Evolutionary conservation across 2,888 invertebrate genomes (phyloP), one percentile per base, ranked within the genome.

Genomic region (Perdita meconis): DNA sequence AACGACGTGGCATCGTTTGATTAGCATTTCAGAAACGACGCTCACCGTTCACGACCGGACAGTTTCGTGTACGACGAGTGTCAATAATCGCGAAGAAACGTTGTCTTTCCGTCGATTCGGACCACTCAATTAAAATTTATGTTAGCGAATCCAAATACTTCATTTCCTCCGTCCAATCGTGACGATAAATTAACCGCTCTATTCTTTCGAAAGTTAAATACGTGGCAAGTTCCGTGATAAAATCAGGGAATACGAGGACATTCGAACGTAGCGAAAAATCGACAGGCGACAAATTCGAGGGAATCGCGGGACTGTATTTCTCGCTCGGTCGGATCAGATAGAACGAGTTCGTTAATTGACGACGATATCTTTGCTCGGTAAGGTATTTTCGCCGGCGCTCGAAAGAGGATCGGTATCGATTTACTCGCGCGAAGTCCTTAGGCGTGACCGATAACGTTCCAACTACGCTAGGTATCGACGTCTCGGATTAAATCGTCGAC

Each of bases 401-500:
- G 16, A 0, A 16, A 16, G 26, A 8, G 16, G 30, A 56, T 10
- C 22, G 16, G 30, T 38, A 57, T 42, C 42, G 42, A 59, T 59
- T n/a, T n/a, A 59, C 42, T n/a, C 13, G 24, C 59, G 13, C 59
- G 16, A 42, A 59, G 42, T 19, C 26, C 51, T 13, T 47, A 60
- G 40, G 10, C 59, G 10, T 19, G 44, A 55, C 22, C 34, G 56
- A 47, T 34, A 44, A 50, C 50, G 47, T 19, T 36, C 56, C 50
- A 19, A 24, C 30, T 19, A 40, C 60, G 34, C 16, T 50, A 4
- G 16, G 42, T 36, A 44, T 40, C 50, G 34, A 34, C 36, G 56
- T 55, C 19, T 19, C 56, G 47, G 63, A 74, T 78, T 64, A 53
- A 69, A 69, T 61, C 51, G 24, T 64, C 60, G 44, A 2, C 26